Evolutionary conservation across 2,797 vertebrate genomes (phyloP), one percentile per base, ranked within the genome.

Genomic region (Rousettus madagascariensis): DNA sequence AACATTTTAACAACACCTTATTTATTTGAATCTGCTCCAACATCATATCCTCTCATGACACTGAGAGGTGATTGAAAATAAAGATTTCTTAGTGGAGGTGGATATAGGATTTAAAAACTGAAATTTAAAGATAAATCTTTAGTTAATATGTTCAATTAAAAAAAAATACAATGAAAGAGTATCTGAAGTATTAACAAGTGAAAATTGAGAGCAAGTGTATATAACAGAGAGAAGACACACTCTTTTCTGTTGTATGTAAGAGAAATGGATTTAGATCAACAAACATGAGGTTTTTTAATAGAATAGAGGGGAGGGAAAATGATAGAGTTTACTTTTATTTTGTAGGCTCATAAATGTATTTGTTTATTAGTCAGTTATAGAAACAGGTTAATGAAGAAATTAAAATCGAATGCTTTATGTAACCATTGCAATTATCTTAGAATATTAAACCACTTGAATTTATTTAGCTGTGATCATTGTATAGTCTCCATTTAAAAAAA

Each of bases 401-500:
- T 84, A 74, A 90, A 84, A 19, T 16, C 3, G 63, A 71, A 17
- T 59, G 49, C 11, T 87, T 97, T 36, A 92, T 43, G 65, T 90
- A 87, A 46, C 0, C 0, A 77, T 85, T 94, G 65, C 11, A 88
- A 80, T 92, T 89, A 55, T 15, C 80, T 91, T 96, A 74, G 17
- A 97, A 83, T 92, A 90, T 55, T 90, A 84, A 28, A 41, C 38
- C 36, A 30, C 12, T 86, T 43, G 53, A 53, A 55, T 78, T 83
- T 66, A 95, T n/a, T 93, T 93, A 85, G 20, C 57, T 88, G 30
- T 88, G 30, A 93, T 95, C 94, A 75, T 87, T n/a, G 77, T 83
- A 2, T 57, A 96, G 77, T 93, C 30, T 96, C 86, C 95, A 33
- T 36, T 90, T 49, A 86, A 95, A 97, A 91, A 53, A 53, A 91